Percentiles rank a stretch among this genome's conserved stretches.
Conservation (phyloP, 2,888 invertebrate species). For the Trissolcus japonicus region DNA sequence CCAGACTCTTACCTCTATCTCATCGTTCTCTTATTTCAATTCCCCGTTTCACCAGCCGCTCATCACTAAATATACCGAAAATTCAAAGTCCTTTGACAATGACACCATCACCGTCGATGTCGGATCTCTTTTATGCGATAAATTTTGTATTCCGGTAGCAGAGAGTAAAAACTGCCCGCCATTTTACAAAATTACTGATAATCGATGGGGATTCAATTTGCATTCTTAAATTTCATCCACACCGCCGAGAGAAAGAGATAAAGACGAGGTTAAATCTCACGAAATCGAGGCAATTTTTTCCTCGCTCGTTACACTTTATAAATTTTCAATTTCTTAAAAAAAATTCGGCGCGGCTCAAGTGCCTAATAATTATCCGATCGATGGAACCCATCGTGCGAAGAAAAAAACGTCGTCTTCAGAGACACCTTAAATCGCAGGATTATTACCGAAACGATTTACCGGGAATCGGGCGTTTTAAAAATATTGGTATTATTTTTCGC, state of each 20-base stretch:
- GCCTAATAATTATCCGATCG: slow-evolving; percentile 15
- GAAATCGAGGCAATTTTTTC: too few relatives aligned
- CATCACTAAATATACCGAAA: background rate
- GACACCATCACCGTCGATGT: background rate
- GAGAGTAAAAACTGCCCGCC: slow-evolving; percentile 18
- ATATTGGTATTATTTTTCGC: slow-evolving; percentile 51
- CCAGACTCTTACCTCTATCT: slow-evolving; percentile 33
- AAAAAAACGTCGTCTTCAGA: slow-evolving; percentile 7
- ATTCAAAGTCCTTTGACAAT: slow-evolving; percentile 8
- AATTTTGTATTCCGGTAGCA: slow-evolving; percentile 33
- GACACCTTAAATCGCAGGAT: slow-evolving; percentile 13
- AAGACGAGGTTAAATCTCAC: background rate
- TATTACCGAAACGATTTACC: slow-evolving; percentile 17
- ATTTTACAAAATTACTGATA: slow-evolving; percentile 40
- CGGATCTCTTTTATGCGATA: background rate
- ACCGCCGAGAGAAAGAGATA: background rate
- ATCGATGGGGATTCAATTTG: slow-evolving; percentile 43
- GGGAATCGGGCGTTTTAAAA: slow-evolving; percentile 32
- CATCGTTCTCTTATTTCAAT: slow-evolving; percentile 18
- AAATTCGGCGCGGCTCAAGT: slow-evolving; percentile 9
- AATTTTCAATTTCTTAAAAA: slow-evolving; percentile 2
- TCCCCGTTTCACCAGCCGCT: background rate
- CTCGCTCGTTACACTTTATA: too few relatives aligned
- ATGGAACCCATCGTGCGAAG: slow-evolving; percentile 10
- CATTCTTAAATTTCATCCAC: slow-evolving; percentile 24